phyloP scores from a whole-genome alignment of 2,113 vertebrate species.

The Ibidorhyncha struthersii region DNA sequence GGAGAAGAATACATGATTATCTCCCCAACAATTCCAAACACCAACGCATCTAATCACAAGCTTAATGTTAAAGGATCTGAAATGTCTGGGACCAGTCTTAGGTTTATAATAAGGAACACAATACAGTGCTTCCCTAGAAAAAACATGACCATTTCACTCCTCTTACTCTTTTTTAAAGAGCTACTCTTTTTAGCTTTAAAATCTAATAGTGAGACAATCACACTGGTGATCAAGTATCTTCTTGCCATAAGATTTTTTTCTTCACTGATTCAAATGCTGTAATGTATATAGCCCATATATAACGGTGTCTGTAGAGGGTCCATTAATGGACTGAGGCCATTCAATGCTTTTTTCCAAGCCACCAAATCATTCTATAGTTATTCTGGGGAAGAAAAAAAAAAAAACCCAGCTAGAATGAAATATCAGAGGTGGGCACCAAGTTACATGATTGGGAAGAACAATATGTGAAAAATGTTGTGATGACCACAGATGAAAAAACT shows the following conservation, averaged over 20 bases:
- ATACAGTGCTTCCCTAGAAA: background rate
- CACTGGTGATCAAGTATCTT: background rate
- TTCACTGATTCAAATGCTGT: background rate
- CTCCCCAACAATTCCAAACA: background rate
- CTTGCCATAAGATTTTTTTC: background rate
- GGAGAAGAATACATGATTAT: background rate
- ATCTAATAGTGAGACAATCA: background rate
- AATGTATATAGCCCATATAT: background rate
- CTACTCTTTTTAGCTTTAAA: background rate
- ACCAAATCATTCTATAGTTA: background rate
- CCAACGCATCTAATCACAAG: background rate
- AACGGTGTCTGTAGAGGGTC: background rate
- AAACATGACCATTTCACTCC: background rate
- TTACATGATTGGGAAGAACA: background rate
- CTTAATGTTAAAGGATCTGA: background rate
- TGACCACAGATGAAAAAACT: conserved; percentile 37
- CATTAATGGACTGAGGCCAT: conserved; percentile 19
- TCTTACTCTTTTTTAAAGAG: background rate
- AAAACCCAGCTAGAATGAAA: background rate
- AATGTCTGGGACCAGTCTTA: background rate
- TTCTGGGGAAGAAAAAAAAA: background rate
- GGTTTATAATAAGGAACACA: background rate
- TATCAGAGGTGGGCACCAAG: background rate
- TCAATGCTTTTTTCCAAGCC: background rate
- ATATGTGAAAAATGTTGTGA: conserved; percentile 45